These are phyloP conservation scores for Microchirus variegatus DNA, from an alignment of 2,797 vertebrate species.

Conservation along the genomic window DNA sequence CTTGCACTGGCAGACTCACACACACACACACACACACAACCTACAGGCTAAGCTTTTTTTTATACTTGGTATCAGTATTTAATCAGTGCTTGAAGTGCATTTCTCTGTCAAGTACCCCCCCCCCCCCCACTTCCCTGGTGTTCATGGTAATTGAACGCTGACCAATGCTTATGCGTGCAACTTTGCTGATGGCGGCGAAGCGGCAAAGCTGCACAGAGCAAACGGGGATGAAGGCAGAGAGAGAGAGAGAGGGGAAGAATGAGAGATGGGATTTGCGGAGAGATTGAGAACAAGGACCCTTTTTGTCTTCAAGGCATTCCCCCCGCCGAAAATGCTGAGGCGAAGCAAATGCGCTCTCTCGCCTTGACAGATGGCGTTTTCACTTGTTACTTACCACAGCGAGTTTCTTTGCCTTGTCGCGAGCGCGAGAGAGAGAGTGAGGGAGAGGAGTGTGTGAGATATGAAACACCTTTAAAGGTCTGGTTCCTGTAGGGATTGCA, in stretches of 20 bases:
- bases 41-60: constrained; percentile 76
- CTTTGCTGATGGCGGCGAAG: constrained; percentile 83
- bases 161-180: constrained; percentile 83
- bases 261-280: constrained; percentile 82
- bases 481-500: constrained; percentile 32
- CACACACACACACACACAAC: constrained; percentile 61
- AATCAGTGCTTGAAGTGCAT: constrained; percentile 83
- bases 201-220: constrained; percentile 70
- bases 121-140: constrained; percentile 76
- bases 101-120: constrained; percentile 80
- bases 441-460: constrained; percentile 30
- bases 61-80: constrained; percentile 81
- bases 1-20: constrained; percentile 20
- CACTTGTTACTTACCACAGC: constrained; percentile 84
- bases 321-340: constrained; percentile 83
- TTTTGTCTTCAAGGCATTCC: constrained; percentile 86
- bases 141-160: constrained; percentile 82
- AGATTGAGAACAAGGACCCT: constrained; percentile 81
- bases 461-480: constrained; percentile 59
- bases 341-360: constrained; percentile 76
- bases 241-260: constrained; percentile 76
- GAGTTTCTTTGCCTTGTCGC: constrained; percentile 71
- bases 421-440: constrained; percentile 12
- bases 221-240: constrained; percentile 76
- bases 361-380: constrained; percentile 85